Percentiles rank a stretch among this genome's conserved stretches.
Evolutionary conservation across 1,140 invertebrate species (phyloP).

Genomic region (Apis laboriosa): DNA sequence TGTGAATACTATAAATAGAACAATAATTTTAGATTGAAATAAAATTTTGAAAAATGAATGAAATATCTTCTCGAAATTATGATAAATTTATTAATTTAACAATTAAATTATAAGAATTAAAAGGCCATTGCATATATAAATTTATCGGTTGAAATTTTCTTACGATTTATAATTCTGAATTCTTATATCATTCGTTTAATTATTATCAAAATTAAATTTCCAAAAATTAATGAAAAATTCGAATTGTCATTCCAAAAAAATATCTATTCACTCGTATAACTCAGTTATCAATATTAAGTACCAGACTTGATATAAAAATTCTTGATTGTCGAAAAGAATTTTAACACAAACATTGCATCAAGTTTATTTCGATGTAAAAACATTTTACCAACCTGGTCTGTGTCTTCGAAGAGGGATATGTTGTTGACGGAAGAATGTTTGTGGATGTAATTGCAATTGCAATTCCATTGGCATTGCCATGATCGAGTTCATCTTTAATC

Average conservation of each 20-base stretch:
- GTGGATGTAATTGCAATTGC: conserved; percentile 64
- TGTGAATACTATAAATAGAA: too few species aligned
- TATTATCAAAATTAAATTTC: too few species aligned
- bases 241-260: not conserved
- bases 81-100: too few species aligned
- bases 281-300: not conserved
- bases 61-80: too few species aligned
- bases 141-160: too few species aligned
- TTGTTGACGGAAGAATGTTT: conserved; percentile 62
- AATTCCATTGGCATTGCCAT: conserved; percentile 52
- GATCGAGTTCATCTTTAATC: conserved; percentile 16
- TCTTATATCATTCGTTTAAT: too few species aligned
- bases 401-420: conserved; percentile 54
- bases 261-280: not conserved
- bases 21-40: too few species aligned
- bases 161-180: too few species aligned
- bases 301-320: not conserved
- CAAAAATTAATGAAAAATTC: not conserved
- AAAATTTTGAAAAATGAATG: too few species aligned
- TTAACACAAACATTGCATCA: not conserved
- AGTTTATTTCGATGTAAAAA: not conserved
- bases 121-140: too few species aligned
- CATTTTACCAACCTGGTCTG: conserved; percentile 53
- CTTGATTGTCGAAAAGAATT: not conserved
- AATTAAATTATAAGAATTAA: too few species aligned